A percentile compares a stretch with the other conserved stretches of the same genome.
These are phyloP conservation scores for Heliconius ismenius DNA, from an alignment of 2,888 invertebrate genomes.

Conservation along the genomic window DNA sequence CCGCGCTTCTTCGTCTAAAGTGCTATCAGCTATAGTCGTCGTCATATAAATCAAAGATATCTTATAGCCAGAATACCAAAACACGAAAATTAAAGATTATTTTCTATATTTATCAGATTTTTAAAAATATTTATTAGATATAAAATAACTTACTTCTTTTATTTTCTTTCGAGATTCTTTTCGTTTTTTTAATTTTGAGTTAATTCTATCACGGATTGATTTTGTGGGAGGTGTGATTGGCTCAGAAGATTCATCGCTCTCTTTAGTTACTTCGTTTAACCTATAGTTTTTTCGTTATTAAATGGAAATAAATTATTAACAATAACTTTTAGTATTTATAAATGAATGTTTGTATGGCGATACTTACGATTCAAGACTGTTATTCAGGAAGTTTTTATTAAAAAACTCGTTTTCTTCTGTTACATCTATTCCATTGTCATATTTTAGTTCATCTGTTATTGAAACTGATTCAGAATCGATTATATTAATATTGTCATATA, in stretches of 20 bases:
- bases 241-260: constrained; percentile 55
- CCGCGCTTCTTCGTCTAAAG: too few species aligned
- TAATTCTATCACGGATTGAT: constrained; percentile 66
- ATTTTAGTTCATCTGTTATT: constrained; percentile 48
- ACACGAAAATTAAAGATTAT: not conserved
- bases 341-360: not conserved
- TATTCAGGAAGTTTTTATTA: constrained; percentile 52
- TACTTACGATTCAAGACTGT: constrained; percentile 73
- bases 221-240: constrained; percentile 53
- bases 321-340: too few species aligned
- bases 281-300: constrained; percentile 47
- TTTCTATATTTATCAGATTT: not conserved
- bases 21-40: not conserved
- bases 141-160: constrained; percentile 3
- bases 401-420: constrained; percentile 51
- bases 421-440: constrained; percentile 48
- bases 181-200: constrained; percentile 54
- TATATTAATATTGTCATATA: constrained; percentile 52
- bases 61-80: too few species aligned
- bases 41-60: too few species aligned
- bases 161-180: constrained; percentile 44
- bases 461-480: constrained; percentile 51
- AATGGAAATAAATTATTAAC: too few species aligned
- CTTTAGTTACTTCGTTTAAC: constrained; percentile 58
- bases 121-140: not conserved